Percentiles rank a stretch among this genome's conserved stretches.
phyloP scores from a whole-genome alignment of 2,797 vertebrate genomes.

The Melanotaenia pygmaea region DNA sequence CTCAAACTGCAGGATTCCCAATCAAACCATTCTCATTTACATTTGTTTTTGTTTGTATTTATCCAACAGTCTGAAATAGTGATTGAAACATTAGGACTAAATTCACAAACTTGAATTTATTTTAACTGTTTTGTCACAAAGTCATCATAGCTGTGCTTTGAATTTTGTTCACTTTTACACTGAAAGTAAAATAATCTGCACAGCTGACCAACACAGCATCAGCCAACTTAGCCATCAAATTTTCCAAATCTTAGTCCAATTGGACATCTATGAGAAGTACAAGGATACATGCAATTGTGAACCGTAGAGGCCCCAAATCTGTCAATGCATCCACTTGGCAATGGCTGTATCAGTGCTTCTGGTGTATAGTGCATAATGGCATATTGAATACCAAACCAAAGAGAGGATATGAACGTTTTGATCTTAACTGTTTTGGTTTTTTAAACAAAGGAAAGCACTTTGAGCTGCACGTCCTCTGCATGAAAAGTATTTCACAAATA shows the following conservation, averaged over 20 bases:
- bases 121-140: background rate
- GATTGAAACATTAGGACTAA: background rate
- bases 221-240: background rate
- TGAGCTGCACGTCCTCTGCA: background rate
- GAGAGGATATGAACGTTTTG: background rate
- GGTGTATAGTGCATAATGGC: background rate
- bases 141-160: background rate
- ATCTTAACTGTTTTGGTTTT: background rate
- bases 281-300: background rate
- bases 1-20: background rate
- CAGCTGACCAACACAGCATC: background rate
- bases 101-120: background rate
- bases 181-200: background rate
- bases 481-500: too few species aligned
- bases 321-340: background rate
- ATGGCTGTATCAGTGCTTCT: background rate
- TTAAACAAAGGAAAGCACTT: background rate
- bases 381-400: background rate
- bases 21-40: background rate
- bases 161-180: background rate
- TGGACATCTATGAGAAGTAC: background rate
- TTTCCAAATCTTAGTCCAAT: background rate
- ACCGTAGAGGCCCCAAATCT: background rate
- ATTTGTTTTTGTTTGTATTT: background rate
- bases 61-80: background rate